Percentiles rank a stretch among this genome's conserved stretches.
phyloP scores from a whole-genome alignment of 2,888 invertebrate species.

The Drosophila macrospina region DNA sequence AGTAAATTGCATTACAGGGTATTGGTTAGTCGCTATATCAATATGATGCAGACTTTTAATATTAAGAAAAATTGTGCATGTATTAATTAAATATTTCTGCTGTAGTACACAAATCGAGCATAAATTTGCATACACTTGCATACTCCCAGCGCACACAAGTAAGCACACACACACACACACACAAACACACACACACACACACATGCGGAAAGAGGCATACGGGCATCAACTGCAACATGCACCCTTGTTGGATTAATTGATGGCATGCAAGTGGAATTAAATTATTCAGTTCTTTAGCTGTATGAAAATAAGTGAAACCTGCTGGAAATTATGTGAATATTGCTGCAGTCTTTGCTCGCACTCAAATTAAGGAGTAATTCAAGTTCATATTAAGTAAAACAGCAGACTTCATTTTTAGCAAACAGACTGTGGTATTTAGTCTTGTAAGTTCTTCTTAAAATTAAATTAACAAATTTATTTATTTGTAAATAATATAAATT shows the following conservation, averaged over 20 bases:
- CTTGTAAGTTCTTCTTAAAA: too few relatives aligned
- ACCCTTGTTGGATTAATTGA: conserved; percentile 62
- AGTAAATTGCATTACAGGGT: too few relatives aligned
- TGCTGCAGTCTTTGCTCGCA: background rate
- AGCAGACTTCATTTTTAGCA: too few relatives aligned
- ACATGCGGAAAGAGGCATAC: conserved; percentile 8
- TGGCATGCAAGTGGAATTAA: conserved; percentile 58
- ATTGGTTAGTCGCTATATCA: background rate
- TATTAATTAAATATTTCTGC: conserved; percentile 64
- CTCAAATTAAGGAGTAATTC: background rate
- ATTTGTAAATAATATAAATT: too few relatives aligned
- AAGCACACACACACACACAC: conserved; percentile 11
- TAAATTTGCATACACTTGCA: conserved; percentile 45
- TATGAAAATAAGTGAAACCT: background rate
- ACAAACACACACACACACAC: conserved; percentile 21
- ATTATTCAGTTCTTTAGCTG: conserved; percentile 14
- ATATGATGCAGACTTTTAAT: too few relatives aligned
- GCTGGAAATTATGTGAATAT: background rate
- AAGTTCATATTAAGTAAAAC: background rate
- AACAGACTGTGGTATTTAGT: too few relatives aligned
- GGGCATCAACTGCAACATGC: conserved; percentile 27
- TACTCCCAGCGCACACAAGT: background rate
- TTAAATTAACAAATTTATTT: too few relatives aligned
- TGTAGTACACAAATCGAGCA: conserved; percentile 54
- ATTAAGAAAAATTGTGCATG: conserved; percentile 29